Conservation (phyloP, 2,113 vertebrate genomes). For the Setophaga coronata region DNA sequence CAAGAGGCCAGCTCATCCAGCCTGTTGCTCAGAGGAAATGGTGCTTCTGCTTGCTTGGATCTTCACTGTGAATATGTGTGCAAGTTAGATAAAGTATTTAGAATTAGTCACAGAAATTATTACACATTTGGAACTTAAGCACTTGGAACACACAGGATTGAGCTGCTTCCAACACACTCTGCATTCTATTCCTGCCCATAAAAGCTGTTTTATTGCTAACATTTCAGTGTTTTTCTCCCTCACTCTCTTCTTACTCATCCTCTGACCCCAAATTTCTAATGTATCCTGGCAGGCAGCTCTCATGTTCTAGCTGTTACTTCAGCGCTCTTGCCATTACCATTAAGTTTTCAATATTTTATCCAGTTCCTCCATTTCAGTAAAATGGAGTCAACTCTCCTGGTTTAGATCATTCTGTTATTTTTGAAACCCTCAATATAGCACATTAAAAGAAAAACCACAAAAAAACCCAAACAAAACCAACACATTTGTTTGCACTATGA, state of each 20-base stretch:
- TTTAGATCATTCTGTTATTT: not conserved
- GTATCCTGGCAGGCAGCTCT: not conserved
- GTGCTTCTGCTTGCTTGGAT: not conserved
- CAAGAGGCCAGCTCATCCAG: not conserved
- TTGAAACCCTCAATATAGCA: not conserved
- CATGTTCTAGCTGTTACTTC: not conserved
- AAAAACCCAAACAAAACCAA: not conserved
- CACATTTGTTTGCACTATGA: not conserved
- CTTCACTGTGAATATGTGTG: not conserved
- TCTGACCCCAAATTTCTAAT: not conserved
- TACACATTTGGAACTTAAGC: not conserved
- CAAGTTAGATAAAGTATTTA: not conserved
- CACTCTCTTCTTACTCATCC: not conserved
- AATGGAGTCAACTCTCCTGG: not conserved
- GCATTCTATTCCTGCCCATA: not conserved
- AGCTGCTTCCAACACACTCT: not conserved
- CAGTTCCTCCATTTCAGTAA: not conserved
- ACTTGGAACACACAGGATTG: not conserved
- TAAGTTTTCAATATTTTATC: not conserved
- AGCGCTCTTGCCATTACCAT: not conserved
- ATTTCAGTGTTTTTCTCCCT: not conserved
- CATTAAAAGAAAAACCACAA: not conserved
- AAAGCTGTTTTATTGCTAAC: not conserved
- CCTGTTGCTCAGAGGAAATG: not conserved
- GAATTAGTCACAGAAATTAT: not conserved